phyloP scores from a whole-genome alignment of 2,113 vertebrate species.

The Promerops cafer region DNA sequence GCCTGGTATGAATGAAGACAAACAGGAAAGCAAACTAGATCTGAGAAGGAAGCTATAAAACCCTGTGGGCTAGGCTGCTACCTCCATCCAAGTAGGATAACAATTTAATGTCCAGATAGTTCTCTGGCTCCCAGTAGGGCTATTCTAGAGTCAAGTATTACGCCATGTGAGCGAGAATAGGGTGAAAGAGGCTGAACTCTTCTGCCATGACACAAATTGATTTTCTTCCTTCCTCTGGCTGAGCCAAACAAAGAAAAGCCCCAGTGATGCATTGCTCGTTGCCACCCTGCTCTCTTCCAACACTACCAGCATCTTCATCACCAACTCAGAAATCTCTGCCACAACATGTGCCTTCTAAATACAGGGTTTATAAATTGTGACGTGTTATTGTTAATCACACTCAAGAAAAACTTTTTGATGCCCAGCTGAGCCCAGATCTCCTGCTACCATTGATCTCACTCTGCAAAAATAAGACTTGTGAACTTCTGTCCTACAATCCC shows the following conservation, averaged over 20 bases:
- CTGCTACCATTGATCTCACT: not conserved
- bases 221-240: not conserved
- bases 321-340: not conserved
- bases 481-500: not conserved
- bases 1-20: slow-evolving; percentile 53
- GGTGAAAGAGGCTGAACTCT: not conserved
- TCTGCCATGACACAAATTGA: not conserved
- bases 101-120: not conserved
- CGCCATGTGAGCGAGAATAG: not conserved
- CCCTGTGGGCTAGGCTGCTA: slow-evolving; percentile 12
- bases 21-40: slow-evolving; percentile 44
- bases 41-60: slow-evolving; percentile 51
- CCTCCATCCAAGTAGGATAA: slow-evolving; percentile 38
- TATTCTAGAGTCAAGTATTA: slow-evolving; percentile 14
- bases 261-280: not conserved
- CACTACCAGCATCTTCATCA: not conserved
- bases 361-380: not conserved
- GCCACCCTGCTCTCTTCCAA: not conserved
- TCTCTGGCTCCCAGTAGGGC: not conserved
- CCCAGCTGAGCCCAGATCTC: not conserved
- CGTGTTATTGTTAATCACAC: not conserved
- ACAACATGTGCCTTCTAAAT: not conserved
- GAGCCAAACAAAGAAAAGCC: not conserved
- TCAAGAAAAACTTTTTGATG: not conserved
- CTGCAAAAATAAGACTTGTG: not conserved